Base-by-base conservation (phyloP, 2,797 vertebrate genomes). In the Pampus argenteus region DNA sequence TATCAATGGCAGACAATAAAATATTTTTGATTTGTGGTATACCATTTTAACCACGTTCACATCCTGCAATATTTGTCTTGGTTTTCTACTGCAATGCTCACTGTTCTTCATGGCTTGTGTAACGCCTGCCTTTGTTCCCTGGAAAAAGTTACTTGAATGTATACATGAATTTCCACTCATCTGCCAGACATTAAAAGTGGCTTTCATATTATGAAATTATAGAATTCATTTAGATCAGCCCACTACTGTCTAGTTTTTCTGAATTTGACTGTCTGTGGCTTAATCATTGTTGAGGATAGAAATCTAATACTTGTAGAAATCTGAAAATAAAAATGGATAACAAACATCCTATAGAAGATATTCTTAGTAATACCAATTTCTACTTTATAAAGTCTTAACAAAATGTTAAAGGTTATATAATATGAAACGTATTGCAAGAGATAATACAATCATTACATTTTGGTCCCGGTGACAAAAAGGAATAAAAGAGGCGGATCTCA, bases 171-270 rank as follows among this genome's bases (percentile, higher is more conserved):
- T 81, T 79, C 70, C 75, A 56, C 59, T 78, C 73, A 87, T 85
- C 71, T 87, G 83, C 78, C 76, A 57, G 72, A 78, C 70, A 82
- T 89, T 85, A 86, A 18, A 76, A 67, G 48, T 9, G 22, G 45
- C 57, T 76, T 82, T 78, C 56, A 65, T 50, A 59, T 73, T 83
- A 78, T 57, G 64, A 50, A 74, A 59, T 73, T 89, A 71, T 58
- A 58, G 45, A 82, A 74, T 55, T 31, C 68, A 52, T 78, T 75
- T 61, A 66, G 62, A 65, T 81, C 76, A 76, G 63, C 70, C 61
- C 74, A 69, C 59, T 45, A 31, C 65, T 74, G 58, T 81, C 63
- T 64, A 48, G 15, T 50, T 44, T 65, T 44, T 70, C 36, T 72
- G 58, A 54, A 61, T 70, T 28, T 0, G 5, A 64, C 47, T 71